Evolutionary conservation across 2,888 invertebrate species (phyloP).

Genomic region (Drosophila rubida): DNA sequence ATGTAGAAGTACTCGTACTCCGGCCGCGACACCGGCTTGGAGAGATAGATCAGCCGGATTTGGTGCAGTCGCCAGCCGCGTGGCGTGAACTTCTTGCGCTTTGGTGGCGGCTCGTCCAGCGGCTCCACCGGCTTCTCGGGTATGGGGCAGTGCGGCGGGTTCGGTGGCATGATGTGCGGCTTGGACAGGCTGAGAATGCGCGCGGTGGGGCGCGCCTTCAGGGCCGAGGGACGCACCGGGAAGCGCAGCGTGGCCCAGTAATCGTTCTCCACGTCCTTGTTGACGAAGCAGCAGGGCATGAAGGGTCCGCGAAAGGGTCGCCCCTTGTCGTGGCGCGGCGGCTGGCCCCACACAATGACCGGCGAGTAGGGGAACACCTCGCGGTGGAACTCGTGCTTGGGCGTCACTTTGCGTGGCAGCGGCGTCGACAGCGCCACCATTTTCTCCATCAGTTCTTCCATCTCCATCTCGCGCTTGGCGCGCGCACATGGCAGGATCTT

Average conservation of each 20-base stretch:
- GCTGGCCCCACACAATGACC: constrained; percentile 60
- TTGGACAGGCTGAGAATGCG: constrained; percentile 67
- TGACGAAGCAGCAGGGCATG: constrained; percentile 71
- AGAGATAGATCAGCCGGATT: constrained; percentile 75
- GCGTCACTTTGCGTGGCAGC: constrained; percentile 43
- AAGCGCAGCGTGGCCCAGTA: constrained; percentile 79
- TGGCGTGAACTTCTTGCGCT: constrained; percentile 72
- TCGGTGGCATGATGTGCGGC: constrained; percentile 68
- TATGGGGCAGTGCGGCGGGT: constrained; percentile 76
- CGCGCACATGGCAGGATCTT: constrained; percentile 48
- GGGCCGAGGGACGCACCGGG: constrained; percentile 66
- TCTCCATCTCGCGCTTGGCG: constrained; percentile 11
- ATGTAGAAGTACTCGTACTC: constrained; percentile 69
- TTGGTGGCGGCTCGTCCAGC: constrained; percentile 51
- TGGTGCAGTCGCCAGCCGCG: constrained; percentile 79
- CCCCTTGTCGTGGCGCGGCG: constrained; percentile 64
- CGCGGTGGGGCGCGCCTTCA: constrained; percentile 65
- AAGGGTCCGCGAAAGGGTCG: constrained; percentile 70
- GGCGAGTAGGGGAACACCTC: constrained; percentile 61
- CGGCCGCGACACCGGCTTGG: constrained; percentile 67
- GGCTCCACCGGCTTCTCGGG: constrained; percentile 43
- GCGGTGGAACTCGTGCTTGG: constrained; percentile 52
- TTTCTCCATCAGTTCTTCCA: constrained; percentile 33
- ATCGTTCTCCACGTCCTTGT: constrained; percentile 70
- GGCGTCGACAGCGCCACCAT: constrained; percentile 56